These are phyloP conservation scores for Oreochromis niloticus DNA, from an alignment of 2,113 vertebrate species.

Conservation along the genomic window DNA sequence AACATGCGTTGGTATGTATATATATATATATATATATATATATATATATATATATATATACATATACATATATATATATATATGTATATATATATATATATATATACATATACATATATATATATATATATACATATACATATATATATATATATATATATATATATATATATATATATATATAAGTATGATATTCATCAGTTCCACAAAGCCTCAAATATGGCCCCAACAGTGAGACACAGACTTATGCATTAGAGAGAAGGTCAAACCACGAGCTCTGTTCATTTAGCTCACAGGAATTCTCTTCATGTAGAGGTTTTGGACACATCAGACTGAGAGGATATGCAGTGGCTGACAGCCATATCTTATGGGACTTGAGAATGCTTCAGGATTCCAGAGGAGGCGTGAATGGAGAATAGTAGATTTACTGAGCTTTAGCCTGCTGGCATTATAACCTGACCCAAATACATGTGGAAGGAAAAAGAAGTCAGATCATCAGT, in stretches of 20 bases:
- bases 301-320: neutral
- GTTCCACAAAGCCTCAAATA: neutral
- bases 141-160: neutral
- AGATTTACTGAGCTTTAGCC: neutral
- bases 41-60: neutral
- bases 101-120: neutral
- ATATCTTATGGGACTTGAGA: neutral
- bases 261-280: neutral
- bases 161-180: neutral
- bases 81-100: neutral
- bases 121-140: neutral
- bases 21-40: neutral
- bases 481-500: neutral
- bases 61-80: neutral
- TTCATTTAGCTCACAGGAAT: neutral
- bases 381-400: neutral
- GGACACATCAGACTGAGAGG: neutral
- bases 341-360: neutral
- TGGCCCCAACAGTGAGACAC: neutral
- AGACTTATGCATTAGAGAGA: neutral
- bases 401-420: neutral
- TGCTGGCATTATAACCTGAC: neutral
- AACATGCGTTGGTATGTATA: neutral
- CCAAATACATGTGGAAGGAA: neutral
- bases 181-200: neutral